Evolutionary conservation across 1,140 invertebrate species (phyloP).

Genomic region (Monomorium pharaonis): DNA sequence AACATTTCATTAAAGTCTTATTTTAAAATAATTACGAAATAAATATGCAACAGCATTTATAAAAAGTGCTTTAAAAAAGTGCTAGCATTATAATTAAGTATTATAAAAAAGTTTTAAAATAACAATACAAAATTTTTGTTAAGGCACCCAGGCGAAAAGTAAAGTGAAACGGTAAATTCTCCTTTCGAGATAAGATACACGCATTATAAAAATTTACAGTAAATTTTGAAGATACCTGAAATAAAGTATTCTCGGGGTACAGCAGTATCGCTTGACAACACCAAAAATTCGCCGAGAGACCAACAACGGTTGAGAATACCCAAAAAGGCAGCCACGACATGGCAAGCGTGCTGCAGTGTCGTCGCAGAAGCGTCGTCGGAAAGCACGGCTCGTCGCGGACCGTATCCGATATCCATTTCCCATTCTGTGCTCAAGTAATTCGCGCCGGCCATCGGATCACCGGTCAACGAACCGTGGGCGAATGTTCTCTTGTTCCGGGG

Average conservation of each 20-base stretch:
- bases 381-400: neutral
- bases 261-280: slow-evolving; percentile 31
- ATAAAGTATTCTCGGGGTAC: slow-evolving; percentile 43
- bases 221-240: slow-evolving; percentile 60
- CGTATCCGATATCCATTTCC: neutral
- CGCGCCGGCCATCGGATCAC: slow-evolving; percentile 23
- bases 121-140: neutral
- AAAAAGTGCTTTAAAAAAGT: neutral
- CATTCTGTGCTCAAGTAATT: slow-evolving; percentile 31
- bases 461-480: slow-evolving; percentile 63
- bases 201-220: neutral
- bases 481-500: slow-evolving; percentile 16
- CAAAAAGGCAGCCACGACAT: slow-evolving; percentile 25
- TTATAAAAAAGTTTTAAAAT: neutral
- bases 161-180: neutral
- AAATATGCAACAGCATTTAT: neutral
- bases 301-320: slow-evolving; percentile 3
- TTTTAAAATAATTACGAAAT: slow-evolving; percentile 1
- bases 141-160: neutral
- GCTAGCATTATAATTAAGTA: neutral
- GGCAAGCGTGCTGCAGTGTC: neutral
- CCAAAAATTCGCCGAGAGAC: slow-evolving; percentile 8
- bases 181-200: neutral
- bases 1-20: slow-evolving; percentile 5
- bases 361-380: neutral